Percentiles rank a stretch among this genome's conserved stretches.
phyloP scores from a whole-genome alignment of 1,140 invertebrate genomes.

The Drosophila eugracilis region DNA sequence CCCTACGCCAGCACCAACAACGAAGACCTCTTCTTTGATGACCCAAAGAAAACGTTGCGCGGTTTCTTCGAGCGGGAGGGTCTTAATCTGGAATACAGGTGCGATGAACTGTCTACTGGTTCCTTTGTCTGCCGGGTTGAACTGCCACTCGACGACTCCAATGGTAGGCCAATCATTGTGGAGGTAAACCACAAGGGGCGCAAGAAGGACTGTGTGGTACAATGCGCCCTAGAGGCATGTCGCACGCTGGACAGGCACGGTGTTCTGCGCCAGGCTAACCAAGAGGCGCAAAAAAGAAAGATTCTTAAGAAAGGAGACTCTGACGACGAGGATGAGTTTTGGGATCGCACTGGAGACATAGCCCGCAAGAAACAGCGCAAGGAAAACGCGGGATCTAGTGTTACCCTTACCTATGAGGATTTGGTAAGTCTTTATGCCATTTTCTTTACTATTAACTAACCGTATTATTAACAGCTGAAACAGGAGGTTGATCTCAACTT shows the following conservation, averaged over 20 bases:
- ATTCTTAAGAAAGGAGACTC: slow-evolving; percentile 88
- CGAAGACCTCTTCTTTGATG: slow-evolving; percentile 95
- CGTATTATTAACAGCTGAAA: slow-evolving; percentile 86
- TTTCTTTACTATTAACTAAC: neutral
- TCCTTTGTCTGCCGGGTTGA: slow-evolving; percentile 90
- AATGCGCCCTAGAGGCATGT: slow-evolving; percentile 97
- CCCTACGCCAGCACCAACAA: slow-evolving; percentile 92
- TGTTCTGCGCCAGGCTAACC: slow-evolving; percentile 90
- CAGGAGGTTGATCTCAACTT: slow-evolving; percentile 88
- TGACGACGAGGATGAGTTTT: slow-evolving; percentile 97
- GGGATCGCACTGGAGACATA: slow-evolving; percentile 97
- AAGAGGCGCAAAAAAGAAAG: slow-evolving; percentile 89
- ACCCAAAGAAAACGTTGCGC: slow-evolving; percentile 97
- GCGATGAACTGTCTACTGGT: slow-evolving; percentile 92
- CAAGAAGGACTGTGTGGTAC: slow-evolving; percentile 97
- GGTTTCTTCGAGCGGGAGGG: slow-evolving; percentile 99
- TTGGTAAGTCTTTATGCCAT: slow-evolving; percentile 86
- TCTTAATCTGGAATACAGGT: slow-evolving; percentile 92
- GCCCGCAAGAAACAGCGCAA: slow-evolving; percentile 92
- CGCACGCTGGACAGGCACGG: slow-evolving; percentile 94
- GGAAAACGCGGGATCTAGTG: slow-evolving; percentile 87
- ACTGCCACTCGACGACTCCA: slow-evolving; percentile 91
- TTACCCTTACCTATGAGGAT: slow-evolving; percentile 90
- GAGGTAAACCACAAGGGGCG: slow-evolving; percentile 95
- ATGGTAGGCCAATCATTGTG: slow-evolving; percentile 90